Conservation (phyloP, 2,113 vertebrate species). For the Tachysurus vachellii region DNA sequence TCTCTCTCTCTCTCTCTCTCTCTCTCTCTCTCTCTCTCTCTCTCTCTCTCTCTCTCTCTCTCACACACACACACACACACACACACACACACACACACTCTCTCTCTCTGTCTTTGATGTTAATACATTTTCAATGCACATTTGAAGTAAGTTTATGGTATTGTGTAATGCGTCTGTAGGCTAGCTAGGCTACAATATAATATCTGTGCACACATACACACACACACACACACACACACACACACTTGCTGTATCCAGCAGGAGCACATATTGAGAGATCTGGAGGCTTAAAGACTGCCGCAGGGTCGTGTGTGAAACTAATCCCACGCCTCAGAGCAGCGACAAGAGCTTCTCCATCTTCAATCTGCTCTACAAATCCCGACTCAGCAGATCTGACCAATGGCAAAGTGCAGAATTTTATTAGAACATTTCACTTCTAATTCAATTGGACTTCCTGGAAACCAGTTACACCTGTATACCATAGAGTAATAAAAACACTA, state of each 20-base stretch:
- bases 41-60: neutral
- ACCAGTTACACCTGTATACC: too few relatives aligned
- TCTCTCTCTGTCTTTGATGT: neutral
- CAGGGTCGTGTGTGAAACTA: conserved; percentile 49
- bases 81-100: too few relatives aligned
- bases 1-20: neutral
- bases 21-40: neutral
- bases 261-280: conserved; percentile 63
- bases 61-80: neutral
- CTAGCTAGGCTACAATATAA: too few relatives aligned
- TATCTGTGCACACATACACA: too few relatives aligned
- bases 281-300: conserved; percentile 58
- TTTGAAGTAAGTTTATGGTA: neutral
- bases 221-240: conserved; percentile 32
- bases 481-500: too few relatives aligned
- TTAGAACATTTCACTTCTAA: neutral
- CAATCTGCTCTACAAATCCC: conserved; percentile 14
- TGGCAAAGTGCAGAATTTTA: neutral
- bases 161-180: neutral
- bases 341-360: conserved; percentile 15
- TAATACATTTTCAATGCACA: neutral
- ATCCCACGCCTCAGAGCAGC: conserved; percentile 53
- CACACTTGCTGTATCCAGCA: conserved; percentile 20
- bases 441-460: neutral
- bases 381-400: conserved; percentile 18